Percentiles rank a stretch among this genome's conserved stretches.
These are phyloP conservation scores for Chrysomallon squamiferum DNA, from an alignment of 1,140 invertebrate species.

Conservation along the genomic window DNA sequence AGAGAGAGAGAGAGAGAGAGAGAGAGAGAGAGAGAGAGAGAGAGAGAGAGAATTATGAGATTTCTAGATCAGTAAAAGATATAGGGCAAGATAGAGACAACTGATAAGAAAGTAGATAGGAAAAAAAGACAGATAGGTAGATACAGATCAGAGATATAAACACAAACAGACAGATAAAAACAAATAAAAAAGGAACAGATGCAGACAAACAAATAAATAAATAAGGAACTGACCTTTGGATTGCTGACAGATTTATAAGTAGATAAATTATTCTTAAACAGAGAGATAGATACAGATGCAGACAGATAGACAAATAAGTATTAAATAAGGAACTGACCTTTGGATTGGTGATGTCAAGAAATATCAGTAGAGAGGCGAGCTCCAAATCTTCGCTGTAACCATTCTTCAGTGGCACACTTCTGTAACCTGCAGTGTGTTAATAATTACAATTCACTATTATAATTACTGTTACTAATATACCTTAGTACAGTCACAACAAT, in stretches of 20 bases:
- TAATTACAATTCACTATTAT: background rate
- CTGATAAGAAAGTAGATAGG: background rate
- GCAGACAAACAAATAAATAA: no score
- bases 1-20: background rate
- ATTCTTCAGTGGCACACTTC: conserved; percentile 90
- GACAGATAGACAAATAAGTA: no score
- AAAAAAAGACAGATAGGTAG: no score
- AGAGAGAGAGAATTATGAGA: background rate
- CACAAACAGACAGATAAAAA: no score
- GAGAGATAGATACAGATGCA: no score
- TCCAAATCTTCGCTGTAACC: conserved; percentile 92
- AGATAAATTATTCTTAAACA: no score
- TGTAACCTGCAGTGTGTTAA: conserved; percentile 80
- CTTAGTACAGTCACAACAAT: background rate
- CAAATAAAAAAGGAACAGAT: no score
- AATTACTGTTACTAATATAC: background rate
- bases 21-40: background rate
- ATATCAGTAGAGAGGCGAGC: conserved; percentile 87
- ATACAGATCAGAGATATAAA: no score
- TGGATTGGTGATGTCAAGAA: conserved; percentile 72
- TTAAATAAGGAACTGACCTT: conserved; percentile 59
- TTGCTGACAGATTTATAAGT: no score
- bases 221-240: no score
- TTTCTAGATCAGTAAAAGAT: background rate
- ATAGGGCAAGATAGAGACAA: background rate